phyloP scores from a whole-genome alignment of 2,113 vertebrate genomes.

The Rhinopomastus cyanomelas region DNA sequence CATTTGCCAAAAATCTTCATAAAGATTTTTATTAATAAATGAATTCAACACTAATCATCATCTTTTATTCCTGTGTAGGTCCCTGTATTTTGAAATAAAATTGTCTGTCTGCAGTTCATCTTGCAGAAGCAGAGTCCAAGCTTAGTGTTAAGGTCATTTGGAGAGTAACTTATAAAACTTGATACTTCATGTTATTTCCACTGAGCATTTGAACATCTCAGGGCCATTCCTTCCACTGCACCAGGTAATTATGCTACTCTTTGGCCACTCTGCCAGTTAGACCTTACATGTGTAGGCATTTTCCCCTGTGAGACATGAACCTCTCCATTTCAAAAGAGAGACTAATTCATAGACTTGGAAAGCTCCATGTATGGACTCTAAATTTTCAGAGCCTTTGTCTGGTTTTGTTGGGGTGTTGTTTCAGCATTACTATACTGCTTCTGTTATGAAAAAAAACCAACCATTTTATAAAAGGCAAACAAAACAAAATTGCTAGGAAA shows the following conservation, averaged over 20 bases:
- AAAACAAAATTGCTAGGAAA: not conserved
- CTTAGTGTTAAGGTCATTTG: not conserved
- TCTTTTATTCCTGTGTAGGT: not conserved
- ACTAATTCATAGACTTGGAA: not conserved
- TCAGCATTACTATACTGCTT: not conserved
- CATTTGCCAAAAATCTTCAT: not conserved
- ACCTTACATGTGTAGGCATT: accelerated
- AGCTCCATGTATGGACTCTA: accelerated
- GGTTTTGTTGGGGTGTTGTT: too few species aligned
- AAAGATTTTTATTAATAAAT: not conserved
- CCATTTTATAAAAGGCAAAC: not conserved
- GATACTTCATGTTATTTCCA: accelerated
- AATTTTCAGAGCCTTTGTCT: not conserved
- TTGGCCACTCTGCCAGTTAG: not conserved
- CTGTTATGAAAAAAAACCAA: not conserved
- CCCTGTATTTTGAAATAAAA: not conserved
- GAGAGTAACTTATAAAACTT: not conserved
- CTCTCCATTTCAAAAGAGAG: not conserved
- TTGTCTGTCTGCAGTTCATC: accelerated
- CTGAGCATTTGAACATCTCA: not conserved
- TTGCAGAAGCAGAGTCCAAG: not conserved
- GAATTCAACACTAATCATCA: not conserved
- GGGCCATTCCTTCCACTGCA: not conserved
- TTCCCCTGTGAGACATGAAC: not conserved
- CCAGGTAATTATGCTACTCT: not conserved